Evolutionary conservation across 1,140 invertebrate genomes (phyloP).

Genomic region (Drosophila guanche): DNA sequence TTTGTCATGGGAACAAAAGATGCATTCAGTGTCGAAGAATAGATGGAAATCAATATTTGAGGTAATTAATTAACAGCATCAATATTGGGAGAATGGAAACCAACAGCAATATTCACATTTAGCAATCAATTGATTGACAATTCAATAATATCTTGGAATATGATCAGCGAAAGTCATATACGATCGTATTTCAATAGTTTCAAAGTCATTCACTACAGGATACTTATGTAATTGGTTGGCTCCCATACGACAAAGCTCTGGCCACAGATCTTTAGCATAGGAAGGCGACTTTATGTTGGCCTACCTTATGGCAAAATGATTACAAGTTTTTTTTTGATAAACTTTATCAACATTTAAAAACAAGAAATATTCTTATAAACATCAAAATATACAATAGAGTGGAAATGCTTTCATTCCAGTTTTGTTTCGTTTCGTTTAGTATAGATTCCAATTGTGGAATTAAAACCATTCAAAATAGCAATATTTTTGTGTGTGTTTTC

Average conservation of each 20-base stretch:
- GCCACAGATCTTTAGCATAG: too few species aligned
- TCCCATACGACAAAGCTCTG: too few species aligned
- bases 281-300: too few species aligned
- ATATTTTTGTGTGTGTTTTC: too few species aligned
- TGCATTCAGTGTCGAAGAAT: constrained; percentile 61
- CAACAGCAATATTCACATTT: constrained; percentile 73
- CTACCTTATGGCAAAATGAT: not conserved
- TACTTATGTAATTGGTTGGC: too few species aligned
- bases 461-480: too few species aligned
- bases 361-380: too few species aligned
- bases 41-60: constrained; percentile 79
- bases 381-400: too few species aligned
- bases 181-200: constrained; percentile 3
- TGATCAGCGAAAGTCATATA: constrained; percentile 43
- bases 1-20: constrained; percentile 81
- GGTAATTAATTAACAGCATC: constrained; percentile 81
- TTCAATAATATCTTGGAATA: constrained; percentile 58
- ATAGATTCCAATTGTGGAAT: too few species aligned
- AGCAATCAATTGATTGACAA: constrained; percentile 71
- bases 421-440: too few species aligned
- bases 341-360: not conserved
- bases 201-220: not conserved
- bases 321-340: not conserved
- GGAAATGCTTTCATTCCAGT: too few species aligned
- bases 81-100: constrained; percentile 42